These are phyloP conservation scores for Acrobeloides nanus DNA, from an alignment of 2,888 invertebrate species.

Conservation along the genomic window DNA sequence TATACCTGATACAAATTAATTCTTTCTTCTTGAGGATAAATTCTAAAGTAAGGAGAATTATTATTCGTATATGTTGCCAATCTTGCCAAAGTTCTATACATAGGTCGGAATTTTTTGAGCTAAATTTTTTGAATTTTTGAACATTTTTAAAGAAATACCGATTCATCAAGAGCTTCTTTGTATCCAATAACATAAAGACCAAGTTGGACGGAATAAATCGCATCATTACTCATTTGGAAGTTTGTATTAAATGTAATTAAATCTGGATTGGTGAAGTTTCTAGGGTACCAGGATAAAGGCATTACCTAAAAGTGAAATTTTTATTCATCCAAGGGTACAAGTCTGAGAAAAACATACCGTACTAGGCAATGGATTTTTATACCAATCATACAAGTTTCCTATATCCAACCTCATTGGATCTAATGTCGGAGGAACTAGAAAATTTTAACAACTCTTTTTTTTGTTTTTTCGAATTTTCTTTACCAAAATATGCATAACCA, in stretches of 20 bases:
- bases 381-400: constrained; percentile 51
- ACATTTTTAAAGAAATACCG: constrained; percentile 15
- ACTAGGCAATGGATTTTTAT: constrained; percentile 45
- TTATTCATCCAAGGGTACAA: not conserved
- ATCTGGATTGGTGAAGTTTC: constrained; percentile 52
- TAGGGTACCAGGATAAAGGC: constrained; percentile 51
- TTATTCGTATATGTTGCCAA: constrained; percentile 46
- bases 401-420: constrained; percentile 52
- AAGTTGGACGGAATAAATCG: constrained; percentile 42
- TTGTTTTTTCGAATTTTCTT: not conserved
- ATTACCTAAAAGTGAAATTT: constrained; percentile 27
- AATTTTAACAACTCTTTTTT: constrained; percentile 1
- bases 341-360: constrained; percentile 10
- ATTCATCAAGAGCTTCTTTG: constrained; percentile 46
- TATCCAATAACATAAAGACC: constrained; percentile 51
- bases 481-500: constrained; percentile 52
- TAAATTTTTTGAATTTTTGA: constrained; percentile 14
- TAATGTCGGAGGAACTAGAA: constrained; percentile 49
- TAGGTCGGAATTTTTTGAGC: constrained; percentile 51
- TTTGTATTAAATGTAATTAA: constrained; percentile 28
- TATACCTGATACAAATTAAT: constrained; percentile 49
- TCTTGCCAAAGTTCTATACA: constrained; percentile 40
- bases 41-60: constrained; percentile 41
- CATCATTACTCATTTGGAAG: constrained; percentile 41
- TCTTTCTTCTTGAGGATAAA: constrained; percentile 44